phyloP scores from a whole-genome alignment of 2,888 invertebrate species.

The Diarsia mendica region DNA sequence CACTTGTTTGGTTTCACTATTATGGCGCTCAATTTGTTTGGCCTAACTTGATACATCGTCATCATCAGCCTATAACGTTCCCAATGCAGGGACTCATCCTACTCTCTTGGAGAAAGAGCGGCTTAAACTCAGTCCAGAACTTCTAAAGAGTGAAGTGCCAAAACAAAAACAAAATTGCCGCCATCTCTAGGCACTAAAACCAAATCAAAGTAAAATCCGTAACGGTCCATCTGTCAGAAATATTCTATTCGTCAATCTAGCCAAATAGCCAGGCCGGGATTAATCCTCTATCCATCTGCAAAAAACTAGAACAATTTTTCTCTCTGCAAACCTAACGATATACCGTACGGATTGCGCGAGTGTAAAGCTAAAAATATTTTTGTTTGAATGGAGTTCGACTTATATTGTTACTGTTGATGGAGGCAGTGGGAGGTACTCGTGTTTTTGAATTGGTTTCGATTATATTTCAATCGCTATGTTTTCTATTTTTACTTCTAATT shows the following conservation, averaged over 20 bases:
- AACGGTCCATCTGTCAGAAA: background rate
- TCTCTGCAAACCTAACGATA: background rate
- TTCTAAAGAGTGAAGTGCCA: background rate
- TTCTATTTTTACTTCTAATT: background rate
- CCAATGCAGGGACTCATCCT: too few relatives aligned
- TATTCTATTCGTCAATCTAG: conserved; percentile 30
- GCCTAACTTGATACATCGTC: too few relatives aligned
- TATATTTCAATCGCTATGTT: background rate
- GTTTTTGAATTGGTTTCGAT: background rate
- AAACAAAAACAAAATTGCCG: background rate
- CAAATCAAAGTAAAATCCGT: conserved; percentile 21
- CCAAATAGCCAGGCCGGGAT: conserved; percentile 13
- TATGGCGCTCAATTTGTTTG: background rate
- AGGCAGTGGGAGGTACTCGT: background rate
- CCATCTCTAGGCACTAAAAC: background rate
- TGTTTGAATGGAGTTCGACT: background rate
- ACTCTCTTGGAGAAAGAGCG: too few relatives aligned
- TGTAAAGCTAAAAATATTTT: background rate
- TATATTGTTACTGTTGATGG: background rate
- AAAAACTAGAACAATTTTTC: conserved; percentile 28
- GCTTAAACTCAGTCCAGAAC: background rate
- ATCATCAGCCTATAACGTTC: too few relatives aligned
- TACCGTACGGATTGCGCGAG: background rate
- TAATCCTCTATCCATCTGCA: conserved; percentile 21
- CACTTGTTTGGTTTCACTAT: background rate